phyloP scores from a whole-genome alignment of 2,888 invertebrate genomes.

The Dichetophora obliterata region DNA sequence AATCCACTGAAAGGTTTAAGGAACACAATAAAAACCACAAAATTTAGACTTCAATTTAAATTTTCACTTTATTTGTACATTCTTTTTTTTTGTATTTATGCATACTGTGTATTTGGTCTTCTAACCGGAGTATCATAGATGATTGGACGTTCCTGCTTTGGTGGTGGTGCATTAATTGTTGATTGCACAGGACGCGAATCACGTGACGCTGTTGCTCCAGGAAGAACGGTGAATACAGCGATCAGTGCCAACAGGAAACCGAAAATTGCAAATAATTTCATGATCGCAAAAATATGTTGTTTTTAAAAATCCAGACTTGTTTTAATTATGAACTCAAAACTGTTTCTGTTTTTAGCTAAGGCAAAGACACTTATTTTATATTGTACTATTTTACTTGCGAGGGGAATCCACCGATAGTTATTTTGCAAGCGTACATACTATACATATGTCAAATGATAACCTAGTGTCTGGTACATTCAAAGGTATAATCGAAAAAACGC shows the following conservation, averaged over 20 bases:
- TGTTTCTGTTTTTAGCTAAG: neutral
- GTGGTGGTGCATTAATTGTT: conserved; percentile 11
- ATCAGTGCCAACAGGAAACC: conserved; percentile 38
- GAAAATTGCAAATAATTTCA: conserved; percentile 33
- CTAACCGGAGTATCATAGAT: conserved; percentile 43
- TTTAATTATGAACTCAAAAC: neutral
- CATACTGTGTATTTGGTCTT: conserved; percentile 35
- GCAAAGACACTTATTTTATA: neutral
- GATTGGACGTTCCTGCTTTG: conserved; percentile 34
- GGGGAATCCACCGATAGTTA: neutral
- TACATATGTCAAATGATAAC: too few relatives aligned
- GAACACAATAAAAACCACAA: neutral
- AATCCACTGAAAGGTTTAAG: too few relatives aligned
- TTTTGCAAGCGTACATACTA: too few relatives aligned
- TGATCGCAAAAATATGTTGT: conserved; percentile 20
- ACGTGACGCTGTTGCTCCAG: conserved; percentile 33
- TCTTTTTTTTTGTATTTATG: conserved; percentile 25
- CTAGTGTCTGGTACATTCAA: too few relatives aligned
- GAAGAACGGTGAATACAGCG: conserved; percentile 20
- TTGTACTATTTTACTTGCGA: neutral
- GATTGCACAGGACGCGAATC: conserved; percentile 41
- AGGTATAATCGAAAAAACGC: too few relatives aligned
- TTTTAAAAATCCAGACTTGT: neutral
- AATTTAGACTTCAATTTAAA: neutral
- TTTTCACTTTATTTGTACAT: neutral